phyloP scores from a whole-genome alignment of 1,140 invertebrate species.

The Centruroides sculpturatus region DNA sequence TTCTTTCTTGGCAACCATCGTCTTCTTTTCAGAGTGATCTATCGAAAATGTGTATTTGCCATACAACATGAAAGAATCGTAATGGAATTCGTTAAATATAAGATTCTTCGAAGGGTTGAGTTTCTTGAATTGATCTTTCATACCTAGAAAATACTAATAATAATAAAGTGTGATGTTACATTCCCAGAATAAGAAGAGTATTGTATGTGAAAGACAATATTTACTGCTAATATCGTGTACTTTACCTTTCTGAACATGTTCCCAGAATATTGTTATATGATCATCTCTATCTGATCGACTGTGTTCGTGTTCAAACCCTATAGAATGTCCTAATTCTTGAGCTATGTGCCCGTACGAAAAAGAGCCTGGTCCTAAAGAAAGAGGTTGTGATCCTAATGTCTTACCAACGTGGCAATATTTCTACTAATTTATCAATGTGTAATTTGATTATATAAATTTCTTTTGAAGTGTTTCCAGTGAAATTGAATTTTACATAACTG shows the following conservation, averaged over 20 bases:
- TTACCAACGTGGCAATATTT: not conserved
- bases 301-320: slow-evolving; percentile 21
- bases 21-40: not conserved
- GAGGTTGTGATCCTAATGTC: not conserved
- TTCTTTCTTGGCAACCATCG: not conserved
- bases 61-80: not conserved
- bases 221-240: no score
- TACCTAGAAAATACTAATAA: no score
- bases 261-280: slow-evolving; percentile 4
- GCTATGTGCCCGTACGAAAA: slow-evolving; percentile 17
- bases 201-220: no score
- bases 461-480: no score
- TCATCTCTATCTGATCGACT: slow-evolving; percentile 18
- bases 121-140: no score
- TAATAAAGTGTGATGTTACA: no score
- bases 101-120: not conserved
- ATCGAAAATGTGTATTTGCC: not conserved
- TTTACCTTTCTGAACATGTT: not conserved
- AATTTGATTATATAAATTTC: no score
- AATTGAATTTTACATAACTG: no score
- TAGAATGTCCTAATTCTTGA: slow-evolving; percentile 18
- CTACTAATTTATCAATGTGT: no score
- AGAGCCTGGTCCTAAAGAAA: not conserved
- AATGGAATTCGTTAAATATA: not conserved
- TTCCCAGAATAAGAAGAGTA: no score